A percentile compares a stretch with the other conserved stretches of the same genome.
These are phyloP conservation scores for Dromius quadrimaculatus DNA, from an alignment of 2,888 invertebrate species.

Conservation along the genomic window DNA sequence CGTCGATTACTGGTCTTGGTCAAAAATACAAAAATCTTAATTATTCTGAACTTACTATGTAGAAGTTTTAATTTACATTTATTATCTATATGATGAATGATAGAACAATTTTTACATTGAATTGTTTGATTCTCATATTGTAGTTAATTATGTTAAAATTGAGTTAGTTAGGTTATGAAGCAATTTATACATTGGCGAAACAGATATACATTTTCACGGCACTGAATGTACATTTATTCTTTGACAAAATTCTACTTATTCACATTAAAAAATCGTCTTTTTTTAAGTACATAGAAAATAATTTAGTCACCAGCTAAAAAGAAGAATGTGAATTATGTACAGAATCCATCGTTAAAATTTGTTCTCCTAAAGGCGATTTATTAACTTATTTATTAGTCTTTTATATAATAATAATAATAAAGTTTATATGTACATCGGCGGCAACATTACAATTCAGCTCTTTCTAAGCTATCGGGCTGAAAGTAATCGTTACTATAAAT, in stretches of 20 bases:
- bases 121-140: slow-evolving; percentile 28
- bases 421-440: slow-evolving; percentile 43
- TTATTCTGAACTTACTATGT: slow-evolving; percentile 20
- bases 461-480: slow-evolving; percentile 63
- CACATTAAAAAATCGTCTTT: slow-evolving; percentile 33
- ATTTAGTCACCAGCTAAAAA: slow-evolving; percentile 16
- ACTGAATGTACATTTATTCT: slow-evolving; percentile 30
- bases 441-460: slow-evolving; percentile 65
- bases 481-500: slow-evolving; percentile 60
- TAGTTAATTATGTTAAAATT: neutral
- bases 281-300: slow-evolving; percentile 28
- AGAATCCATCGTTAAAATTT: slow-evolving; percentile 28
- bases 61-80: slow-evolving; percentile 29
- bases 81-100: slow-evolving; percentile 38
- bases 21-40: slow-evolving; percentile 3
- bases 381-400: slow-evolving; percentile 41
- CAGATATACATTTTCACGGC: slow-evolving; percentile 33
- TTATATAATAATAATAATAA: slow-evolving; percentile 34
- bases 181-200: slow-evolving; percentile 34
- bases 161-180: slow-evolving; percentile 26
- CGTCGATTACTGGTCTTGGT: neutral
- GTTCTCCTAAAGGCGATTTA: slow-evolving; percentile 38
- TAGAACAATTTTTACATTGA: slow-evolving; percentile 36
- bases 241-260: slow-evolving; percentile 13
- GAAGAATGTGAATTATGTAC: slow-evolving; percentile 36